A percentile compares a stretch with the other conserved stretches of the same genome.
Conservation (phyloP, 2,797 vertebrate species). For the Crocodylus rhombifer region DNA sequence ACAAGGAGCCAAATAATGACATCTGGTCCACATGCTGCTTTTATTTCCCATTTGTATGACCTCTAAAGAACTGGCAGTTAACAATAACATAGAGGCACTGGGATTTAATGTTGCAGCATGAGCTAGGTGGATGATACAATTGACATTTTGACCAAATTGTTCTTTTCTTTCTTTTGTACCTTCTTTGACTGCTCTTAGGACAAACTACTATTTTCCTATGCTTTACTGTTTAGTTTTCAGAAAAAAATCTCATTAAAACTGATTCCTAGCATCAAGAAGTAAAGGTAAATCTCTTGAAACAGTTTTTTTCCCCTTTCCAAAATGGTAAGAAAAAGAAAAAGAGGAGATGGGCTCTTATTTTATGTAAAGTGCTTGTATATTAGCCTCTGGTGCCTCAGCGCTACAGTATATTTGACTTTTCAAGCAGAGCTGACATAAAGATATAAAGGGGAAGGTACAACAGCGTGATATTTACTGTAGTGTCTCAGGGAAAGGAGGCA, state of each 20-base stretch:
- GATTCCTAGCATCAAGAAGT: background rate
- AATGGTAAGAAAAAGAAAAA: background rate
- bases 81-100: background rate
- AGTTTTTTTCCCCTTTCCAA: background rate
- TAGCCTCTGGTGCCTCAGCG: background rate
- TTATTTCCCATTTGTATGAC: background rate
- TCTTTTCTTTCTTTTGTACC: background rate
- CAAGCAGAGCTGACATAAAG: background rate
- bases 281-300: background rate
- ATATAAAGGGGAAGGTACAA: background rate
- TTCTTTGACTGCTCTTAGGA: background rate
- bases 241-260: background rate
- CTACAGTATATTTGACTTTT: background rate
- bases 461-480: background rate
- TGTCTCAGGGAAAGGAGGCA: background rate
- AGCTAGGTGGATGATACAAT: background rate
- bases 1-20: background rate
- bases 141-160: background rate
- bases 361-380: background rate
- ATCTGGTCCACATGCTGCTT: background rate
- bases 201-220: background rate
- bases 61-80: background rate
- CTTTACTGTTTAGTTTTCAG: background rate
- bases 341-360: background rate
- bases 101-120: background rate